A percentile compares a stretch with the other conserved stretches of the same genome.
Evolutionary conservation across 1,140 invertebrate genomes (phyloP).

Genomic region (Solenopsis fugax): DNA sequence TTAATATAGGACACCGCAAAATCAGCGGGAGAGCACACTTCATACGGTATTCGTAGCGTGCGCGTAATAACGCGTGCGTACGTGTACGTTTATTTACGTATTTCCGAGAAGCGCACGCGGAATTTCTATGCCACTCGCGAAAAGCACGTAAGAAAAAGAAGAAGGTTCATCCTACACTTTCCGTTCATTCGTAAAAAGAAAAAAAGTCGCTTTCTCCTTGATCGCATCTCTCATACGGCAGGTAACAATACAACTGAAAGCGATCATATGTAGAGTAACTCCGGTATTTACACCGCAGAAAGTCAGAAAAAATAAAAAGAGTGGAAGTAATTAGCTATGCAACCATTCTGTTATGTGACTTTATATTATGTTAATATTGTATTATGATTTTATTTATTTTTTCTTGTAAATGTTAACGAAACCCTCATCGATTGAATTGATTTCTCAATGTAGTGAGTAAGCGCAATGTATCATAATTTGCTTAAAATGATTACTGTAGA

Average conservation of each 20-base stretch:
- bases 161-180: neutral
- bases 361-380: too few relatives aligned
- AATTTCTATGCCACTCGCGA: neutral
- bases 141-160: neutral
- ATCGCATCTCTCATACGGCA: neutral
- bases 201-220: neutral
- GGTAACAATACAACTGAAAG: neutral
- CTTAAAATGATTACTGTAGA: too few relatives aligned
- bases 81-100: neutral
- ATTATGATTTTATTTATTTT: too few relatives aligned
- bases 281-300: too few relatives aligned
- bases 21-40: constrained; percentile 2
- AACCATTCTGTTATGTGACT: too few relatives aligned
- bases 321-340: too few relatives aligned
- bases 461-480: too few relatives aligned
- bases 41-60: constrained; percentile 15
- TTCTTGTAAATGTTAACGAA: too few relatives aligned
- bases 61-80: neutral
- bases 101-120: neutral
- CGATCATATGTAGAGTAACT: too few relatives aligned
- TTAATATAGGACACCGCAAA: constrained; percentile 26
- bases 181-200: neutral
- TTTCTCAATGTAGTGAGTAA: too few relatives aligned
- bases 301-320: too few relatives aligned
- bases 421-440: too few relatives aligned